Evolutionary conservation across 2,888 invertebrate species (phyloP).

Genomic region (Dasysyrphus tricinctus): DNA sequence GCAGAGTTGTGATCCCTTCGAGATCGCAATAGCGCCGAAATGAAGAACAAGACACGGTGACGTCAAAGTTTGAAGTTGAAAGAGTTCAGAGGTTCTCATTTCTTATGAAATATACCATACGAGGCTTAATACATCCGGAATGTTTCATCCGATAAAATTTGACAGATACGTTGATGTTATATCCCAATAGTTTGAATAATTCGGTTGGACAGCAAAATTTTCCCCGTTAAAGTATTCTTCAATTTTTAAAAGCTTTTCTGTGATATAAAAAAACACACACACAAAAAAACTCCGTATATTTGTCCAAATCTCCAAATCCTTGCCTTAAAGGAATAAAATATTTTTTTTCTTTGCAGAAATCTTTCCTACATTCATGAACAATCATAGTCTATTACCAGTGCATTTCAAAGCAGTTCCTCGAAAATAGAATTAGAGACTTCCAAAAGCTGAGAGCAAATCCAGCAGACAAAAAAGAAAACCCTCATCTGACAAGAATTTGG

Average conservation of each 20-base stretch:
- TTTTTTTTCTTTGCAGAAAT: constrained; percentile 16
- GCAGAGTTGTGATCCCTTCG: no score
- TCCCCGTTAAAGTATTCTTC: not conserved
- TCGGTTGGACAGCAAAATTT: not conserved
- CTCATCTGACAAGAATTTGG: constrained; percentile 72
- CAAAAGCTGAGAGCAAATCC: constrained; percentile 65
- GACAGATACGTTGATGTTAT: no score
- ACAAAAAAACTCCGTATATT: constrained; percentile 5
- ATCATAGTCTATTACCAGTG: constrained; percentile 38
- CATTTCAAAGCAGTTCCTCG: constrained; percentile 54
- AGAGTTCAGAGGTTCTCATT: no score
- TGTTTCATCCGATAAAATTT: no score
- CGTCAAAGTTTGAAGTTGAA: no score
- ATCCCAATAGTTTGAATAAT: no score
- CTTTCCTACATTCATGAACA: constrained; percentile 39
- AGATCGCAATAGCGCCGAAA: no score
- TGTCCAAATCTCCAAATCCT: constrained; percentile 36
- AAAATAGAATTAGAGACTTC: constrained; percentile 61
- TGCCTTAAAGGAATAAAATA: constrained; percentile 24
- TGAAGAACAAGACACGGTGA: no score
- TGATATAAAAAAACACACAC: not conserved
- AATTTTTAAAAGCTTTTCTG: not conserved
- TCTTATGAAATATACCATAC: no score
- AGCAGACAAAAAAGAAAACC: constrained; percentile 39
- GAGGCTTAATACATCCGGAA: no score